Conservation (phyloP, 2,113 vertebrate genomes). For the Hemibagrus wyckioides region DNA sequence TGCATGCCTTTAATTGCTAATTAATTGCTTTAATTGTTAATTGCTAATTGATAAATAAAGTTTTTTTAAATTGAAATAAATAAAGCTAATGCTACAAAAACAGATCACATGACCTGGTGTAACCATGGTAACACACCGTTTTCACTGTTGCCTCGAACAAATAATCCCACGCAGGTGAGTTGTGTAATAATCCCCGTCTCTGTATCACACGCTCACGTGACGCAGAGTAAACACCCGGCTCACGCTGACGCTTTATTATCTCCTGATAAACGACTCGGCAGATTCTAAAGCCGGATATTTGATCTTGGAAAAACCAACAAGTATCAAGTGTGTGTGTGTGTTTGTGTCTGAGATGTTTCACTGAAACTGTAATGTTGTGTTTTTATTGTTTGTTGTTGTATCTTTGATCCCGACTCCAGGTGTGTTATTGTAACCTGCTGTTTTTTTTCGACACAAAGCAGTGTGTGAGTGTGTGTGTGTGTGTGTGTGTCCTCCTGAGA, state of each 20-base stretch:
- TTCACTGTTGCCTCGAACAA: background rate
- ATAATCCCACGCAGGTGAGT: slow-evolving; percentile 22
- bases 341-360: slow-evolving; percentile 20
- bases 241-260: slow-evolving; percentile 64
- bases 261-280: slow-evolving; percentile 48
- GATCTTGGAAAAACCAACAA: slow-evolving; percentile 54
- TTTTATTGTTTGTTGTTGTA: background rate
- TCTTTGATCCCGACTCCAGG: background rate
- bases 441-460: background rate
- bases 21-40: too few relatives aligned
- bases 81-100: background rate
- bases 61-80: too few relatives aligned
- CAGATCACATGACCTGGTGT: background rate
- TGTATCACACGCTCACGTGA: slow-evolving; percentile 35
- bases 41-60: too few relatives aligned
- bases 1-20: too few relatives aligned
- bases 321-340: background rate
- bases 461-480: background rate
- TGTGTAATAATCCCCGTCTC: background rate
- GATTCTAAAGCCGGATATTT: slow-evolving; percentile 54
- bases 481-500: background rate
- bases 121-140: background rate
- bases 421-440: slow-evolving; percentile 1
- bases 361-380: slow-evolving; percentile 15
- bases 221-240: slow-evolving; percentile 57